These are phyloP conservation scores for Melospiza melodia DNA, from an alignment of 2,113 vertebrate genomes.

Conservation along the genomic window DNA sequence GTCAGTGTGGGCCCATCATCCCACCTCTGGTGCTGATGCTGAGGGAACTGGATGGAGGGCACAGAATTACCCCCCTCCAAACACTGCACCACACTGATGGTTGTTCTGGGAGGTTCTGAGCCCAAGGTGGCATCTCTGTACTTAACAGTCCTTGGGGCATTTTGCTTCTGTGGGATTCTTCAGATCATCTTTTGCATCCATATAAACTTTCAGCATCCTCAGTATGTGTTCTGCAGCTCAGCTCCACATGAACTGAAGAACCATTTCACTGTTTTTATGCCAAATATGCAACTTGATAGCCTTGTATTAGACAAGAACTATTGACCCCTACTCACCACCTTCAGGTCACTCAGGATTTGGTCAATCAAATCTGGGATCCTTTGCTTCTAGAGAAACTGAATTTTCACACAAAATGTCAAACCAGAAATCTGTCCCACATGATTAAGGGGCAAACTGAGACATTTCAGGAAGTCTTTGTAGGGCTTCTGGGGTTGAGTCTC, in stretches of 20 bases:
- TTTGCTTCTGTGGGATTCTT: neutral
- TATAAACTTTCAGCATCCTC: neutral
- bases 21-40: neutral
- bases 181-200: neutral
- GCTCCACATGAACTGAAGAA: neutral
- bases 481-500: neutral
- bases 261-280: neutral
- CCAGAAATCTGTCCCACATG: neutral
- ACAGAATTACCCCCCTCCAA: neutral
- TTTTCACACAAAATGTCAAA: neutral
- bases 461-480: neutral
- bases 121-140: neutral
- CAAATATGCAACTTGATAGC: neutral
- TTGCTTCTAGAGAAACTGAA: neutral
- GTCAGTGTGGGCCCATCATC: neutral
- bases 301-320: neutral
- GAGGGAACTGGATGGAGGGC: neutral
- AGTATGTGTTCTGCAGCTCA: neutral
- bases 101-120: neutral
- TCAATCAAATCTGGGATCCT: neutral
- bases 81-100: neutral
- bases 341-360: neutral
- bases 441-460: neutral
- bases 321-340: neutral
- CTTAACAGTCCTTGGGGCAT: neutral